Percentiles rank a stretch among this genome's conserved stretches.
These are phyloP conservation scores for Alethe diademata DNA, from an alignment of 2,113 vertebrate genomes.

Conservation along the genomic window DNA sequence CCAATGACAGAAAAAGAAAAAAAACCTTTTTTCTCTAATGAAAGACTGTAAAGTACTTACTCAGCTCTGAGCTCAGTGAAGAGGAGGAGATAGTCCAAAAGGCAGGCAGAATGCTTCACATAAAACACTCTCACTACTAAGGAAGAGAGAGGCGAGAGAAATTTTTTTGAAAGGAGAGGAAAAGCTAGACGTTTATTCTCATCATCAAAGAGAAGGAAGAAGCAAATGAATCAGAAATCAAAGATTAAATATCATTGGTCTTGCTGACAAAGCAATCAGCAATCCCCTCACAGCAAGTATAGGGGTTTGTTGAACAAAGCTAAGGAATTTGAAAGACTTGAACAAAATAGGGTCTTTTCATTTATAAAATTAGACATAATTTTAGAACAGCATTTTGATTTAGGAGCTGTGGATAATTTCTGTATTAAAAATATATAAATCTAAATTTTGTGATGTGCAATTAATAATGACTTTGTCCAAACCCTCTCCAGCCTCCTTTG, in stretches of 20 bases:
- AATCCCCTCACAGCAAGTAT: conserved; percentile 31
- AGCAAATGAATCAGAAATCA: conserved; percentile 65
- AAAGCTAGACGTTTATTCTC: conserved; percentile 40
- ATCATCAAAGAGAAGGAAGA: conserved; percentile 61
- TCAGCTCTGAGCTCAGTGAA: not conserved
- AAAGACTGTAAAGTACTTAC: conserved; percentile 55
- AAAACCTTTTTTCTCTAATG: conserved; percentile 32
- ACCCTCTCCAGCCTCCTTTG: conserved; percentile 58
- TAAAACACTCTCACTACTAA: conserved; percentile 21
- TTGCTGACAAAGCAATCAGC: conserved; percentile 65
- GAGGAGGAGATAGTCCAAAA: conserved; percentile 2
- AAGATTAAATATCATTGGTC: conserved; percentile 63
- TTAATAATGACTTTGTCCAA: conserved; percentile 77
- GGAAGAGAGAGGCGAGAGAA: conserved; percentile 43
- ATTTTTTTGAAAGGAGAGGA: conserved; percentile 41
- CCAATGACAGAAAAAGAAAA: not conserved
- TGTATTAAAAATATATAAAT: conserved; percentile 72
- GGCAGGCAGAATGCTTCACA: conserved; percentile 24
- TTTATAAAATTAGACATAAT: conserved; percentile 62
- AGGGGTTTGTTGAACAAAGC: conserved; percentile 51
- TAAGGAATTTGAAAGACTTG: conserved; percentile 54
- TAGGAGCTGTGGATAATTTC: conserved; percentile 49
- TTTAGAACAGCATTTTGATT: conserved; percentile 68
- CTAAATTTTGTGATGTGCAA: conserved; percentile 71
- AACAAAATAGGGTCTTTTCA: conserved; percentile 37